Conservation (phyloP, 2,797 vertebrate genomes). For the Oreortyx pictus region DNA sequence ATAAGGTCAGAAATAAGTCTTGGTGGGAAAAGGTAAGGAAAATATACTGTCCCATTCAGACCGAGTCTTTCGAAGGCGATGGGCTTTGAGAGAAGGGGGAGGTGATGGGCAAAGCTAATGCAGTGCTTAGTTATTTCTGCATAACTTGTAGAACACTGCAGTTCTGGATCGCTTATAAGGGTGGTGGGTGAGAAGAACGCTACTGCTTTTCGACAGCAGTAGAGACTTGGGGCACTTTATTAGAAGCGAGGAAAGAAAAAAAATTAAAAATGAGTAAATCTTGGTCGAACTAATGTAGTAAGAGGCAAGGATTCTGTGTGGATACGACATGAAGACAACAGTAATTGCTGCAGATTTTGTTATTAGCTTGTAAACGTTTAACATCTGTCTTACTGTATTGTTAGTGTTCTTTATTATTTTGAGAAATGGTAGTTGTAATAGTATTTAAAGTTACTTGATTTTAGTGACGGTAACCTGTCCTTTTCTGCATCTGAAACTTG, state of each 20-base stretch:
- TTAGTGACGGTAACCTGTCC: background rate
- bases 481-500: background rate
- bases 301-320: too few relatives aligned
- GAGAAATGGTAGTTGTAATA: too few relatives aligned
- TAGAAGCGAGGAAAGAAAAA: background rate
- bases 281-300: too few relatives aligned
- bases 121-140: background rate
- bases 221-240: background rate
- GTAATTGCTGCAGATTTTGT: too few relatives aligned
- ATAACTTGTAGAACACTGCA: background rate
- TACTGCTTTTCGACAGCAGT: background rate
- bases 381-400: too few relatives aligned
- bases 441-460: too few relatives aligned
- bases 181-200: background rate
- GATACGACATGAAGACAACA: too few relatives aligned
- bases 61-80: background rate
- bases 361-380: too few relatives aligned
- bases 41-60: accelerated
- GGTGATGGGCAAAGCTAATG: background rate
- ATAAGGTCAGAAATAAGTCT: background rate
- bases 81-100: background rate
- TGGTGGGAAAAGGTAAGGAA: background rate
- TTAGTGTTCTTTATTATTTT: too few relatives aligned
- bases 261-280: too few relatives aligned
- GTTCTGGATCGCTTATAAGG: background rate